These are phyloP conservation scores for Ormyrus nitidulus DNA, from an alignment of 2,888 invertebrate genomes.

Conservation along the genomic window DNA sequence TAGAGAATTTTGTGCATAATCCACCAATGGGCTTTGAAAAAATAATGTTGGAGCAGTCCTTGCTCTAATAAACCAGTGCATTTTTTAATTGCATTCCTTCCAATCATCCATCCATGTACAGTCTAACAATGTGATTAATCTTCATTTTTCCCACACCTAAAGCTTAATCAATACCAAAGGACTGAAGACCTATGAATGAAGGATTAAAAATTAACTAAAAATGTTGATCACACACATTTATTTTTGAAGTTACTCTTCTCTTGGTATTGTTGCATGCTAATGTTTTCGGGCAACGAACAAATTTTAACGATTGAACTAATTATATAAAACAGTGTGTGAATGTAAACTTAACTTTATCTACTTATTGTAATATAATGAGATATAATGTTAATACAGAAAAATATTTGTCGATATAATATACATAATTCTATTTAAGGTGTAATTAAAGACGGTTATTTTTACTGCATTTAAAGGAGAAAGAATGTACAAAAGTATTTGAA, in stretches of 20 bases:
- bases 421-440: slow-evolving; percentile 29
- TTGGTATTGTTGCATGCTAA: slow-evolving; percentile 40
- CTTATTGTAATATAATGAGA: slow-evolving; percentile 61
- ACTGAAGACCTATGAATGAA: slow-evolving; percentile 19
- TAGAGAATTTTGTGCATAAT: slow-evolving; percentile 91
- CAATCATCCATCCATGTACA: slow-evolving; percentile 43
- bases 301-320: slow-evolving; percentile 31
- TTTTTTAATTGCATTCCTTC: slow-evolving; percentile 46
- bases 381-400: slow-evolving; percentile 59
- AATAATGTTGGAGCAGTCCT: slow-evolving; percentile 97
- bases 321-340: slow-evolving; percentile 34
- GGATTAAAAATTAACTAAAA: slow-evolving; percentile 22
- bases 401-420: slow-evolving; percentile 52
- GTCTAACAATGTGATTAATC: slow-evolving; percentile 38
- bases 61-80: slow-evolving; percentile 83
- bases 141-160: slow-evolving; percentile 30
- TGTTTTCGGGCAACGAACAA: slow-evolving; percentile 38
- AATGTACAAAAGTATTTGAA: slow-evolving; percentile 39
- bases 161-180: slow-evolving; percentile 40
- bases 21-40: slow-evolving; percentile 93
- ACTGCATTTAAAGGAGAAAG: slow-evolving; percentile 24
- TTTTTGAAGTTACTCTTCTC: slow-evolving; percentile 29
- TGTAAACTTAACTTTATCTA: slow-evolving; percentile 54
- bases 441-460: slow-evolving; percentile 47
- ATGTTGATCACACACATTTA: slow-evolving; percentile 24